A percentile compares a stretch with the other conserved stretches of the same genome.
phyloP scores from a whole-genome alignment of 2,113 vertebrate genomes.

The Phyllostomus hastatus region DNA sequence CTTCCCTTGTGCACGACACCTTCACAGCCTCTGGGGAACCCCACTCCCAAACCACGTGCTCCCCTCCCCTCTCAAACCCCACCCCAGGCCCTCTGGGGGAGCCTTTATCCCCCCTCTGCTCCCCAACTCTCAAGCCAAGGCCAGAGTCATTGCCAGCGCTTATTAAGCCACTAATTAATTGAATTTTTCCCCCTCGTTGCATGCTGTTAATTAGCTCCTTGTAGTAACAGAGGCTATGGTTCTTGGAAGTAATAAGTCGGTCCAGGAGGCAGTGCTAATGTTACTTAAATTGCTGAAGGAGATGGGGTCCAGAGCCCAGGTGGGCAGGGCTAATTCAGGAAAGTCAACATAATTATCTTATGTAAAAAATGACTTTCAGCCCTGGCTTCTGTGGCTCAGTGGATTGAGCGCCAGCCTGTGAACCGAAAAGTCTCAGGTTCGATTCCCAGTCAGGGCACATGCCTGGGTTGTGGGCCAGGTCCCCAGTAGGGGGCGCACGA shows the following conservation, averaged over 20 bases:
- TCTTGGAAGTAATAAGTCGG: slow-evolving; percentile 75
- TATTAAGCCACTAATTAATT: slow-evolving; percentile 74
- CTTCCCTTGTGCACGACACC: not conserved
- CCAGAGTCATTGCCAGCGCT: slow-evolving; percentile 48
- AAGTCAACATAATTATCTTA: not conserved
- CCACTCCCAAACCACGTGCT: not conserved
- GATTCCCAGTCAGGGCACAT: too few relatives aligned
- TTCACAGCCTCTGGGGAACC: not conserved
- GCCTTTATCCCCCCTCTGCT: not conserved
- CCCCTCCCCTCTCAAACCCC: not conserved
- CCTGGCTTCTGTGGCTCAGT: too few relatives aligned
- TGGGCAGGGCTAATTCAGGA: not conserved
- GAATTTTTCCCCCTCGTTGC: slow-evolving; percentile 75
- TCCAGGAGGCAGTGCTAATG: slow-evolving; percentile 72
- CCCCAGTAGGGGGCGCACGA: too few relatives aligned
- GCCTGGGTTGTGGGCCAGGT: too few relatives aligned
- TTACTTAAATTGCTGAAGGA: slow-evolving; percentile 64
- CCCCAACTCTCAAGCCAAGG: slow-evolving; percentile 3
- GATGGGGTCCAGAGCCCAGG: not conserved
- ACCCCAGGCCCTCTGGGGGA: not conserved
- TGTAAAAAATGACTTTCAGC: not conserved
- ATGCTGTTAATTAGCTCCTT: slow-evolving; percentile 74
- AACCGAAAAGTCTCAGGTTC: too few relatives aligned
- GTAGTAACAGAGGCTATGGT: slow-evolving; percentile 75
- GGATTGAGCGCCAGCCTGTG: too few relatives aligned